Conservation (phyloP, 92 coral and sea anemone species). For the Porites rus region DNA sequence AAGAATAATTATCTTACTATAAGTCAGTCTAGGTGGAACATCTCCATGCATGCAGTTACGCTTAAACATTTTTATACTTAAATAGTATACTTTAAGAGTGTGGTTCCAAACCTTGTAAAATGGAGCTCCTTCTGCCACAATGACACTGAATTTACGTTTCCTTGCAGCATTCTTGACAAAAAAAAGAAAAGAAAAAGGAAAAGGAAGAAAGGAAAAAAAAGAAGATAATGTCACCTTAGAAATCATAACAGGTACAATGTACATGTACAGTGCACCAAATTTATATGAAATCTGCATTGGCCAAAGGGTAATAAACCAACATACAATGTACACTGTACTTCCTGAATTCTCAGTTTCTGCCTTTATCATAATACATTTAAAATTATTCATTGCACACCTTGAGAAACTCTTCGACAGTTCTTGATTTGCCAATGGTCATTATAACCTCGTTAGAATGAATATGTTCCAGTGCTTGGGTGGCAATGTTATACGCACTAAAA, state of each 20-base stretch:
- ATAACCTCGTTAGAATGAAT: slow-evolving; percentile 98
- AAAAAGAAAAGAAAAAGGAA: slow-evolving; percentile 18
- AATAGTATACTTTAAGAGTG: background rate
- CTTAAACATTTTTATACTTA: background rate
- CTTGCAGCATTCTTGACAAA: slow-evolving; percentile 92
- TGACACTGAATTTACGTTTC: slow-evolving; percentile 93
- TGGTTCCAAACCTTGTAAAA: slow-evolving; percentile 78
- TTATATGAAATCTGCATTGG: no score
- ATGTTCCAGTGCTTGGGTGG: slow-evolving; percentile 96
- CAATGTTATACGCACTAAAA: slow-evolving; percentile 92
- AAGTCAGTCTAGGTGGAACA: no score
- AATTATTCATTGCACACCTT: slow-evolving; percentile 62
- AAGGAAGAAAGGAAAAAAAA: background rate
- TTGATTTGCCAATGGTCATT: slow-evolving; percentile 96
- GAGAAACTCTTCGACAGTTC: slow-evolving; percentile 90
- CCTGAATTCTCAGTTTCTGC: no score
- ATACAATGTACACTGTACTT: no score
- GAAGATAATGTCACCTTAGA: no score
- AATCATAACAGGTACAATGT: no score
- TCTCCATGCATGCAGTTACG: no score
- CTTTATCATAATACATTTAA: no score
- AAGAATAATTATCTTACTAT: no score
- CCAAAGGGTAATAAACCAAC: no score
- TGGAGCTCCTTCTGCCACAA: slow-evolving; percentile 98
- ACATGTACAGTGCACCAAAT: no score